These are phyloP conservation scores for Aix galericulata DNA, from an alignment of 2,113 vertebrate genomes.

Conservation along the genomic window DNA sequence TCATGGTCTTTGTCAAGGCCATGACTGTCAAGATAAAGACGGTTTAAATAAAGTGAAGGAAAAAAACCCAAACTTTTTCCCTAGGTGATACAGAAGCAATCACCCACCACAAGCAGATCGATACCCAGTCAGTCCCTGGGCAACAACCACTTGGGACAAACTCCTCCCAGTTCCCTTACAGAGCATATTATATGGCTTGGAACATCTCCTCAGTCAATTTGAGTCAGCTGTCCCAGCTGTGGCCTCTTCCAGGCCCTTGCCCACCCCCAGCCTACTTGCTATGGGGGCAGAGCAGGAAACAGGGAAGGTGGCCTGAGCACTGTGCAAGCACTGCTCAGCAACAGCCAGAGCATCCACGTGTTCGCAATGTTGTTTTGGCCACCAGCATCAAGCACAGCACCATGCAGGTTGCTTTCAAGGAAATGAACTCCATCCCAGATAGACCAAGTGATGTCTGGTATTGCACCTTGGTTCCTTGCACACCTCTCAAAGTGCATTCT, in stretches of 20 bases:
- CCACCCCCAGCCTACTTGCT: background rate
- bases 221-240: background rate
- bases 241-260: background rate
- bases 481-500: background rate
- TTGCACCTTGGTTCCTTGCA: background rate
- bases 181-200: background rate
- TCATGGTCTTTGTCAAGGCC: background rate
- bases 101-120: background rate
- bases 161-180: rapidly evolving
- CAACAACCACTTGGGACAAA: background rate
- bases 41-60: background rate
- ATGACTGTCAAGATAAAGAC: background rate
- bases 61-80: background rate
- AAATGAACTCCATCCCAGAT: background rate
- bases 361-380: background rate
- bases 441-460: background rate
- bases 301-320: background rate
- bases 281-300: background rate
- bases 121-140: background rate
- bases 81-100: background rate
- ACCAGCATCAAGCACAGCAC: background rate
- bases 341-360: background rate
- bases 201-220: background rate
- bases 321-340: background rate
- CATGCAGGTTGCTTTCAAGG: background rate